Base-by-base conservation (phyloP, 2,797 vertebrate species). In the Falco cherrug region DNA sequence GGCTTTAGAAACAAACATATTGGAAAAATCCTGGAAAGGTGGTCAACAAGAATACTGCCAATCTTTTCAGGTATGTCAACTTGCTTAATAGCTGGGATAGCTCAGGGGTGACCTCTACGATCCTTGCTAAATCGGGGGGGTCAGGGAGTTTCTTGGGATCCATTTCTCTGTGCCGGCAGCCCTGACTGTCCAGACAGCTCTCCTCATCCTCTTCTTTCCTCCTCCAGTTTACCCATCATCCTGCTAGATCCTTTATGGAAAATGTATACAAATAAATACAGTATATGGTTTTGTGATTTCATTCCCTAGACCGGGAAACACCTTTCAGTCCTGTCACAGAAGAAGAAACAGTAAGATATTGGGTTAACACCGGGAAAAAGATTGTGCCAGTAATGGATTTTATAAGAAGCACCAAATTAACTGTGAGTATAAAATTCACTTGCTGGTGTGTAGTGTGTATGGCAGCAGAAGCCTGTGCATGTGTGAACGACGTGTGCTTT, bases 321-420 rank as follows among this genome's bases (percentile, higher is more conserved):
- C 95, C 94, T 48, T 98, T 98, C 81, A 45, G 82, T 57, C 89
- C 93, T 68, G 70, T 95, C 63, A 97, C 89, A 9, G 61, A 90
- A 89, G 95, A 97, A 92, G 89, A 98, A 67, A 85, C 89, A 22
- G 69, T 89, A 87, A 93, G 45, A 70, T 95, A 79, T 25, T 96
- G 97, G 94, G 95, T 98, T 53, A 97, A 84, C 17, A 95, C 96
- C 57, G 86, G 95, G 39, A 97, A 96, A 76, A 95, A 69, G 45
- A 95, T 98, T 29, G 71, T 98, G 87, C 97, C 98, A 29, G 70
- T 98, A 56, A 45, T 98, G 95, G 97, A 98, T 96, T 98, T 99
- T 69, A 98, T 98, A 64, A 95, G 97, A 90, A 97, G 97, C 95
- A 98, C 97, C 60, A 98, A 98, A 95, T 74, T 98, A 87, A 95